Percentiles rank a stretch among this genome's conserved stretches.
phyloP scores from a whole-genome alignment of 2,797 vertebrate species.

The Amblyopsis hoosieri region DNA sequence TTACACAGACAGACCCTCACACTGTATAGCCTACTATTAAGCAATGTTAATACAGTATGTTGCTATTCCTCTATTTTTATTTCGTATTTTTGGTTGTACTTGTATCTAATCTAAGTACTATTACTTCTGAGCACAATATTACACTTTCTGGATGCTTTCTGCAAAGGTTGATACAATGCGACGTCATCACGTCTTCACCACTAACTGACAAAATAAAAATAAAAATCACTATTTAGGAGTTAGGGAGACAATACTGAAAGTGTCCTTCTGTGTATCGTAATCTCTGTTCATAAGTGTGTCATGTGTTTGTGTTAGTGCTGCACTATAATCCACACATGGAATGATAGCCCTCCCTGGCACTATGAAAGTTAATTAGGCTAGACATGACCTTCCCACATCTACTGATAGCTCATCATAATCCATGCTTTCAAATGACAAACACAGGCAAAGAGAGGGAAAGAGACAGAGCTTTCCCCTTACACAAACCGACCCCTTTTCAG shows the following conservation, averaged over 20 bases:
- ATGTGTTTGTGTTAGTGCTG: slow-evolving; percentile 10
- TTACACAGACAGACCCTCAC: too few species aligned
- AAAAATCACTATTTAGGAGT: too few species aligned
- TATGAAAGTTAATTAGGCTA: slow-evolving; percentile 66
- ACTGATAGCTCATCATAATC: slow-evolving; percentile 51
- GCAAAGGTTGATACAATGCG: not conserved
- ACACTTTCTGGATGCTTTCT: too few species aligned
- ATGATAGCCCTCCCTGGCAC: slow-evolving; percentile 47
- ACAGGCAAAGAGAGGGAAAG: not conserved
- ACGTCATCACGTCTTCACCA: not conserved
- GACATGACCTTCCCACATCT: slow-evolving; percentile 45
- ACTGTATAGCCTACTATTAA: too few species aligned
- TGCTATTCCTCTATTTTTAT: too few species aligned
- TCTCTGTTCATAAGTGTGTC: not conserved
- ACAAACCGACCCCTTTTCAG: too few species aligned
- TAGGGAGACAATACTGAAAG: too few species aligned
- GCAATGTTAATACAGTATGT: too few species aligned
- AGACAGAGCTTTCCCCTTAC: not conserved
- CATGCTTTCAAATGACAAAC: not conserved
- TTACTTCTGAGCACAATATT: too few species aligned
- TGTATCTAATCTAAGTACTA: too few species aligned
- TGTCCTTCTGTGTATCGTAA: slow-evolving; percentile 1
- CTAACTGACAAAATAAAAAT: not conserved
- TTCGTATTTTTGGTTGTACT: too few species aligned
- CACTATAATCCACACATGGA: slow-evolving; percentile 42